phyloP scores from a whole-genome alignment of 2,797 vertebrate genomes.

The Nannoperca obscura region DNA sequence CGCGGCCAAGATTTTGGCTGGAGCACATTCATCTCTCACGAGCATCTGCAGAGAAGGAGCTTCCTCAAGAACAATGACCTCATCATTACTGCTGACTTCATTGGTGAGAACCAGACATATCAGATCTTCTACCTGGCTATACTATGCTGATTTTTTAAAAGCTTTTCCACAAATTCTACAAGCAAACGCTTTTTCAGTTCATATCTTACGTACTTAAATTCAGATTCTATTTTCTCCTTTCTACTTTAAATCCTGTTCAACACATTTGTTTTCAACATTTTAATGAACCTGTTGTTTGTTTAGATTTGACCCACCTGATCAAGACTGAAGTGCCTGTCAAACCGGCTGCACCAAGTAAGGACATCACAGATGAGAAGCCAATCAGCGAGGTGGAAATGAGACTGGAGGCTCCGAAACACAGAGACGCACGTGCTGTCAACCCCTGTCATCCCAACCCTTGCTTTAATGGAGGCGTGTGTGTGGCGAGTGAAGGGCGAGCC shows the following conservation, averaged over 20 bases:
- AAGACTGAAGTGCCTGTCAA: constrained; percentile 85
- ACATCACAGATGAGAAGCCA: constrained; percentile 54
- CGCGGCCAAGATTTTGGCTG: constrained; percentile 79
- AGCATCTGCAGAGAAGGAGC: constrained; percentile 81
- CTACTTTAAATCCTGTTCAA: no score
- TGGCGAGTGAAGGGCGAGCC: constrained; percentile 80
- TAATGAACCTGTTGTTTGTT: neutral
- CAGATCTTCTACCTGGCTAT: neutral
- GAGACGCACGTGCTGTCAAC: constrained; percentile 58
- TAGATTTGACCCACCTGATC: constrained; percentile 89
- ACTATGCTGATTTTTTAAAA: neutral
- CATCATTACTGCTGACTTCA: constrained; percentile 89
- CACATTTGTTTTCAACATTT: neutral
- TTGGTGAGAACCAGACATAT: constrained; percentile 80
- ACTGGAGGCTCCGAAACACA: constrained; percentile 56
- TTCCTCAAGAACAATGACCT: constrained; percentile 92
- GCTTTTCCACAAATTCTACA: neutral
- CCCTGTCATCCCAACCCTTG: constrained; percentile 88
- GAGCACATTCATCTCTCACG: constrained; percentile 87
- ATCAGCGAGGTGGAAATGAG: constrained; percentile 30
- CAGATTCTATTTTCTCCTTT: neutral
- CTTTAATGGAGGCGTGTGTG: constrained; percentile 89
- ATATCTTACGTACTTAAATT: neutral
- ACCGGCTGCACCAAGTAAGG: neutral
- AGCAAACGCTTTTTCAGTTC: neutral